A percentile compares a stretch with the other conserved stretches of the same genome.
These are phyloP conservation scores for Natator depressus DNA, from an alignment of 2,113 vertebrate species.

Conservation along the genomic window DNA sequence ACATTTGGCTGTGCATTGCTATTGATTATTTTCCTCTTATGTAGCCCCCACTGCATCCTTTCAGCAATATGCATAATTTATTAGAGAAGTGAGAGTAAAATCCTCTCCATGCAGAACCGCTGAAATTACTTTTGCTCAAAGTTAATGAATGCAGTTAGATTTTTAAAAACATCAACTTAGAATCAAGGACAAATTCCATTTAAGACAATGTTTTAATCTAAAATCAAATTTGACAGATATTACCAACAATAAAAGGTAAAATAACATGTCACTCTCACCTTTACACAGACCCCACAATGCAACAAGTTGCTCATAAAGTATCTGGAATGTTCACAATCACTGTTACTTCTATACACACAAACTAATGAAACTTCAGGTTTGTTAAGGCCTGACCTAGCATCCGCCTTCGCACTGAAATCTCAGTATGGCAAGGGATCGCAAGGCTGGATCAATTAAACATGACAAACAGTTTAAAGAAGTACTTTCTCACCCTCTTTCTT, in stretches of 20 bases:
- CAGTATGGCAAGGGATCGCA: background rate
- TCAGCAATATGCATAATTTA: background rate
- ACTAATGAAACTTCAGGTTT: background rate
- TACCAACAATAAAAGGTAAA: background rate
- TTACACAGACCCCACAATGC: too few species aligned
- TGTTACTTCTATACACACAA: background rate
- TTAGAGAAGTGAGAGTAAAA: background rate
- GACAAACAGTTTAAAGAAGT: background rate
- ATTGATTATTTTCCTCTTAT: background rate
- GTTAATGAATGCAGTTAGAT: background rate
- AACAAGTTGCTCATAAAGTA: background rate
- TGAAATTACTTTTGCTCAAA: slow-evolving; percentile 1
- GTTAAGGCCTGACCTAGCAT: background rate
- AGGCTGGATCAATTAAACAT: background rate
- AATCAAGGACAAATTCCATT: background rate
- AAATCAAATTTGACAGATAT: background rate
- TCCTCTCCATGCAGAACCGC: background rate
- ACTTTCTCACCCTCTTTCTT: background rate
- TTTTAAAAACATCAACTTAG: background rate
- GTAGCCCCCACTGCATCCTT: background rate
- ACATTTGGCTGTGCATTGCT: background rate
- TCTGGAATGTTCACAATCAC: background rate
- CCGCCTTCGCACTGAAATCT: background rate
- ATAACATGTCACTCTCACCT: background rate
- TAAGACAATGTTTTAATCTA: background rate